phyloP scores from a whole-genome alignment of 2,888 invertebrate species.

The Drosophila stalkeri region DNA sequence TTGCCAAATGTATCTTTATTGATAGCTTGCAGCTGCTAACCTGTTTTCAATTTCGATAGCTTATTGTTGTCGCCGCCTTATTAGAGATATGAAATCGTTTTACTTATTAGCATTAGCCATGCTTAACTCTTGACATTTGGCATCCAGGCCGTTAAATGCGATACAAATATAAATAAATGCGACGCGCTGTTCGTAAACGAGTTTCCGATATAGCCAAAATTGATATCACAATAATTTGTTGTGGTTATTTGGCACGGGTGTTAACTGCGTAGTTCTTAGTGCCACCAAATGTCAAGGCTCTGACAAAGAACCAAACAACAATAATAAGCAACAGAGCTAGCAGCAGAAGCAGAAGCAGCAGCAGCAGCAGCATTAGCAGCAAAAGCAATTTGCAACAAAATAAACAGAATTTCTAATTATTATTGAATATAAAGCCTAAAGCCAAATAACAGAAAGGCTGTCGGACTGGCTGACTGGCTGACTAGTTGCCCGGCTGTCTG shows the following conservation, averaged over 20 bases:
- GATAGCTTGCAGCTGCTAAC: conserved; percentile 25
- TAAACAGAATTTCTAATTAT: conserved; percentile 51
- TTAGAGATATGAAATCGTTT: conserved; percentile 44
- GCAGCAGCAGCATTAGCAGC: background rate
- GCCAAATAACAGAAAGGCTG: conserved; percentile 45
- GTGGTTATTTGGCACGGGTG: conserved; percentile 47
- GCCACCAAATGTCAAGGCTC: conserved; percentile 66
- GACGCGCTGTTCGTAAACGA: conserved; percentile 42
- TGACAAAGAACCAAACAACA: conserved; percentile 3
- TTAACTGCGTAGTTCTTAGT: conserved; percentile 34
- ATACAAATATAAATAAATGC: conserved; percentile 23
- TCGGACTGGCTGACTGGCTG: background rate
- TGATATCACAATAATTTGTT: conserved; percentile 37
- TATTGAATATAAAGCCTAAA: conserved; percentile 43
- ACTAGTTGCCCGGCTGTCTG: conserved; percentile 29
- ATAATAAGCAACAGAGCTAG: background rate
- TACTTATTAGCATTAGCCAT: conserved; percentile 54
- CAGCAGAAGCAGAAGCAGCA: background rate
- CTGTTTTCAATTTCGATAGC: conserved; percentile 38
- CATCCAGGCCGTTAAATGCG: conserved; percentile 30
- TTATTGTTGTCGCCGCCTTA: conserved; percentile 39
- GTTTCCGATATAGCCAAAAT: conserved; percentile 45
- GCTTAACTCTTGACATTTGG: conserved; percentile 70
- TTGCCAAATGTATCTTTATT: conserved; percentile 28
- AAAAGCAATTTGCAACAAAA: conserved; percentile 45